A percentile compares a stretch with the other conserved stretches of the same genome.
Evolutionary conservation across 2,797 vertebrate genomes (phyloP).

Genomic region (Syngnathus rostellatus): DNA sequence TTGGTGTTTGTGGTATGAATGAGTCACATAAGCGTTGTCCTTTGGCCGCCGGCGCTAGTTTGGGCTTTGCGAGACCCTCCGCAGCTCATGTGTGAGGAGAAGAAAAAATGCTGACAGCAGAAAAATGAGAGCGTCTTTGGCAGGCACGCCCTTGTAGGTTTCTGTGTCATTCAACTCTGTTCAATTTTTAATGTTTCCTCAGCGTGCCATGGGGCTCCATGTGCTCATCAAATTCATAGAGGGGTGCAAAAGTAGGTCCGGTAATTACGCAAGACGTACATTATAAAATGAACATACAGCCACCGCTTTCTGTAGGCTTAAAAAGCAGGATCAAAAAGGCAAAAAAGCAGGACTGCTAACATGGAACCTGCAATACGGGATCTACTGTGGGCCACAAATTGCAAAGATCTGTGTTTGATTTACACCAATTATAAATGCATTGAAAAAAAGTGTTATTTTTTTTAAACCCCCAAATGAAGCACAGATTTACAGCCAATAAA

Average conservation of each 20-base stretch:
- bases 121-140: constrained; percentile 72
- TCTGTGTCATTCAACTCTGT: constrained; percentile 77
- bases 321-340: no score
- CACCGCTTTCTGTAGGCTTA: no score
- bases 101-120: constrained; percentile 69
- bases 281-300: no score
- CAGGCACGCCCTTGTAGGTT: constrained; percentile 80
- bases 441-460: no score
- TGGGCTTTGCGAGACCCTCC: constrained; percentile 47
- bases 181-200: constrained; percentile 89
- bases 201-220: constrained; percentile 60
- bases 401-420: no score
- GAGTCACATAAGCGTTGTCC: constrained; percentile 27
- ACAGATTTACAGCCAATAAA: no score
- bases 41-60: constrained; percentile 32
- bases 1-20: constrained; percentile 28
- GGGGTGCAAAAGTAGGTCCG: neutral
- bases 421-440: no score
- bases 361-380: no score
- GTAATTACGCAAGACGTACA: no score
- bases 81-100: constrained; percentile 48
- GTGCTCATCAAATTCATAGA: constrained; percentile 18
- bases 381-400: no score
- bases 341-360: no score
- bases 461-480: no score